Conservation (phyloP, 2,797 vertebrate species). For the Sciurus carolinensis region DNA sequence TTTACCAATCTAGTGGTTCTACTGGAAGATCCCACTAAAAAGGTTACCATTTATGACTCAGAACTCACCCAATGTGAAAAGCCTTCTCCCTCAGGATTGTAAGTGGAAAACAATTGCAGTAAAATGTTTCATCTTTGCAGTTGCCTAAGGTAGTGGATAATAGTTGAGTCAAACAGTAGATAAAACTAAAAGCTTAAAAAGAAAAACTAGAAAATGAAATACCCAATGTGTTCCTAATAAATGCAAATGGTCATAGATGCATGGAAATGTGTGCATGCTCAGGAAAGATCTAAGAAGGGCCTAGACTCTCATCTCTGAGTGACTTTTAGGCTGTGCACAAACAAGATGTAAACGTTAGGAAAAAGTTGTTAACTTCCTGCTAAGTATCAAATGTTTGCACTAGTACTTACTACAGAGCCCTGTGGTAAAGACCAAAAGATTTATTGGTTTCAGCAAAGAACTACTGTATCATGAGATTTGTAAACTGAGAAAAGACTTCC, state of each 20-base stretch:
- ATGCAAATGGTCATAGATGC: neutral
- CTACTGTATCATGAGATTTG: neutral
- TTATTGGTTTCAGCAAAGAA: neutral
- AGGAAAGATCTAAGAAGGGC: neutral
- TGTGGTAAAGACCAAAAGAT: neutral
- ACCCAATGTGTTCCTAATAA: neutral
- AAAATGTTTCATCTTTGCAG: neutral
- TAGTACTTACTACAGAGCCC: neutral
- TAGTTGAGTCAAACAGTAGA: neutral
- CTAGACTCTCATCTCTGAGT: neutral
- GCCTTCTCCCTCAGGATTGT: neutral
- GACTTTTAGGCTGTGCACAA: neutral
- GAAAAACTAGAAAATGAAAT: neutral
- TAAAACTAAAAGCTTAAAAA: conserved; percentile 7
- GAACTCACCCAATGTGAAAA: neutral
- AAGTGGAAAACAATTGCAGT: neutral
- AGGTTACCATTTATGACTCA: neutral
- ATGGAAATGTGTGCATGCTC: neutral
- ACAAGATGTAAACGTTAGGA: neutral
- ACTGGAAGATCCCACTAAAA: neutral
- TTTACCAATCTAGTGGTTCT: neutral
- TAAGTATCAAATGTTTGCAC: neutral
- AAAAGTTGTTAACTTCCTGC: neutral
- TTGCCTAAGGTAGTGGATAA: neutral
- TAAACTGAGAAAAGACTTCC: neutral